Evolutionary conservation across 2,113 vertebrate genomes (phyloP), one percentile per base, ranked within the genome.

Genomic region (Prochilodus magdalenae): DNA sequence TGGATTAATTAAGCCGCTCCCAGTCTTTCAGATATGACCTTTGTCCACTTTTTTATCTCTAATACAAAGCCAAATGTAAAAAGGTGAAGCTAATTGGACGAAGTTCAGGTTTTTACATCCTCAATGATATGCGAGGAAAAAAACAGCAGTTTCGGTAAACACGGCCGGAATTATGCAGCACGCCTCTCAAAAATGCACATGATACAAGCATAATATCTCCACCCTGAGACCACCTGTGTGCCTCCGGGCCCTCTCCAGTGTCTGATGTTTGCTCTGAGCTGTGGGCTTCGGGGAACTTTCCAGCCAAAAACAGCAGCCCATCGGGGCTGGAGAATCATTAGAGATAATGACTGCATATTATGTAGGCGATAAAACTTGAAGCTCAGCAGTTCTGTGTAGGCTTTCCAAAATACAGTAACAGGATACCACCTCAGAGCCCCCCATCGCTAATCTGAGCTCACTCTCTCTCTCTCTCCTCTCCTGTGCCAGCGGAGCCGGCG

Each of bases 311-410:
- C 80, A 82, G 80, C 80, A 76, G 63, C 62, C 67, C 73, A 60
- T 62, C 51, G 29, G 80, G 73, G 33, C 65, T 75, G 29, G 73
- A 82, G 73, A 69, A 82, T 74, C 80, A 82, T 82, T 75, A 82
- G 30, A 75, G 80, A 82, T 82, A 82, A 82, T 82, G 73, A 75
- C 80, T 82, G 80, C 73, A 69, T 75, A 75, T 82, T 82, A 82
- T 82, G 80, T 75, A 82, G 80, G 80, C 73, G 53, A 82, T 82
- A 82, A 82, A 82, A 82, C 80, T 69, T 76, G 80, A 82, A 70
- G 63, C 80, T 70, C 77, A 72, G 79, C 53, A 55, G 72, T 82
- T 82, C 80, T 70, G 53, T 76, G 74, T 70, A 73, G 30, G 59
- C 67, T 65, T 77, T 78, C 77, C 74, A 78, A 77, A 84, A 73